Base-by-base conservation (phyloP, 2,797 vertebrate genomes). In the Prionace glauca region DNA sequence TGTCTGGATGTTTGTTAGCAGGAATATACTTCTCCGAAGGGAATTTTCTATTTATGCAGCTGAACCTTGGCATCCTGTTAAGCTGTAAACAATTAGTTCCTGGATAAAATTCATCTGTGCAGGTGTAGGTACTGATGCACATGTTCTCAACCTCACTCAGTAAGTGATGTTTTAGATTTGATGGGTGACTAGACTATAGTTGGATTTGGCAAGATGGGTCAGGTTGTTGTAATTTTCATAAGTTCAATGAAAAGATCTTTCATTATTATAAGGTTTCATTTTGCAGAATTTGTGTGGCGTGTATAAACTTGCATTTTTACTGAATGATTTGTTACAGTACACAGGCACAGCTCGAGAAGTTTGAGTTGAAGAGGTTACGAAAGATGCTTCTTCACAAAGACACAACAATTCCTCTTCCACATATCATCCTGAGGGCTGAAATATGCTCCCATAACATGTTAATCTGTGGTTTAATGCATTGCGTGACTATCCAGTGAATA, bases 51-150 rank as follows among this genome's bases (percentile, higher is more conserved):
- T 60, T 65, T 62, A 26, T 20, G 60, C 14, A 91, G 88, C 88
- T 91, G 88, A 91, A 60, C 26, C 14, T 16, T 20, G 60, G 60
- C 56, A 91, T 91, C 88, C 56, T n/a, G 56, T 26, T 32, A 62
- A 88, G 24, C 86, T 88, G 29, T 60, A 88, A 29, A 88, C 86
- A 88, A 88, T 88, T 88, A 60, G 45, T n/a, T 91, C 56, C 32
- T 91, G 29, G 88, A 9, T 62, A n/a, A n/a, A 65, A 62, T 91
- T 32, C 56, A 91, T n/a, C 60, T 65, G 26, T 65, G 60, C 26
- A 62, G 32, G 88, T 62, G 29, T 32, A n/a, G 41, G n/a, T 62
- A 20, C 12, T 91, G 56, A 91, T n/a, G 45, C 86, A 26, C 26
- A 29, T 0, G 2, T 88, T 88, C 26, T 60, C 10, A 14, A 65